Conservation (phyloP, 2,797 vertebrate genomes). For the Sebastolobus alascanus region DNA sequence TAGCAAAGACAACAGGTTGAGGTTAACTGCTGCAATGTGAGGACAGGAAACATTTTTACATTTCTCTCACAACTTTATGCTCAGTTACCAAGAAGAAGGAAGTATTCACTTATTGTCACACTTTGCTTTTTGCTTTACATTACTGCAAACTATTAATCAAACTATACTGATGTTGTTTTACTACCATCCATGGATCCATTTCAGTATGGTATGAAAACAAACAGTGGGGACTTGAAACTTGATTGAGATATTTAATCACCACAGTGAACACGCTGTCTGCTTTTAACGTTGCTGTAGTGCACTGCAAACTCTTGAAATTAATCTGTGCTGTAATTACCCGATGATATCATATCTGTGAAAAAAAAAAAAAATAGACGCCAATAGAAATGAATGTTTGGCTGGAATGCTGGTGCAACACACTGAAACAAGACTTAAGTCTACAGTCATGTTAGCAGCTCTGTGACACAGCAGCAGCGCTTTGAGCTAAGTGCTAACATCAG, state of each 20-base stretch:
- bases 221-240: not conserved
- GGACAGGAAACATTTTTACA: not conserved
- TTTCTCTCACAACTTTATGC: not conserved
- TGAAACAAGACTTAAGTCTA: not conserved
- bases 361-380: not conserved
- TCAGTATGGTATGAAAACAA: not conserved
- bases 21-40: conserved; percentile 30
- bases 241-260: not conserved
- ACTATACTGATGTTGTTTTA: not conserved
- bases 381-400: not conserved
- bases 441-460: no score
- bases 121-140: not conserved
- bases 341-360: not conserved
- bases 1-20: not conserved
- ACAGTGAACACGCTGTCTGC: not conserved
- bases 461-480: not conserved
- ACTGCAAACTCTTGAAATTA: not conserved
- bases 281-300: not conserved
- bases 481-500: not conserved
- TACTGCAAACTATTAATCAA: not conserved
- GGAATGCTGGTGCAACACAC: not conserved
- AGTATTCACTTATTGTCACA: conserved; percentile 10
- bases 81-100: conserved; percentile 12
- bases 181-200: not conserved
- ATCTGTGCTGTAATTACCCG: not conserved